These are phyloP conservation scores for Pseudomyrmex concolor DNA, from an alignment of 1,140 invertebrate species.

Conservation along the genomic window DNA sequence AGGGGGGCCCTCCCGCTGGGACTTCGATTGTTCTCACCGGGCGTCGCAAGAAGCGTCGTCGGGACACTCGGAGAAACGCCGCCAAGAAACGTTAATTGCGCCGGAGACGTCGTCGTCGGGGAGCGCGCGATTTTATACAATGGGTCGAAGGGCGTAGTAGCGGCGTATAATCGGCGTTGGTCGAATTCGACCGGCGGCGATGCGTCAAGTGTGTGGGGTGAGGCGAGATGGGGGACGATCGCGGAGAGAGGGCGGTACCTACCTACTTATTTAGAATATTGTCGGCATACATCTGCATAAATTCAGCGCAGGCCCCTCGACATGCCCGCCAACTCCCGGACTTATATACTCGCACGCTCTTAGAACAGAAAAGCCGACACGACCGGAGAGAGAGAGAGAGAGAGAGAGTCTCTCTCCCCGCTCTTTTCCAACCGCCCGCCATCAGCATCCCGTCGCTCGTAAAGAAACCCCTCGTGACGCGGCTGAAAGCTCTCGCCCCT, in stretches of 20 bases:
- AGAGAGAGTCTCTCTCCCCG: conserved; percentile 25
- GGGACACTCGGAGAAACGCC: conserved; percentile 47
- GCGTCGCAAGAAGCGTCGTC: conserved; percentile 45
- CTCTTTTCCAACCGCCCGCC: neutral
- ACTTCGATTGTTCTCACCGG: conserved; percentile 41
- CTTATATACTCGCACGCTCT: conserved; percentile 75
- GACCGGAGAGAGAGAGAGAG: conserved; percentile 72
- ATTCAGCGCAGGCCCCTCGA: conserved; percentile 82
- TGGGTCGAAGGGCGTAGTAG: neutral
- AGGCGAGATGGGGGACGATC: conserved; percentile 1
- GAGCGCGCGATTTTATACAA: conserved; percentile 35
- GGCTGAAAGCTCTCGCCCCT: conserved; percentile 26
- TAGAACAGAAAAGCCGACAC: conserved; percentile 48
- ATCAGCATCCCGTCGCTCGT: conserved; percentile 53
- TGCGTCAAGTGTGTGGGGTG: neutral
- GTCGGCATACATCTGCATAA: conserved; percentile 85
- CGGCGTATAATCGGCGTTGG: conserved; percentile 33
- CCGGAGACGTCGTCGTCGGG: conserved; percentile 4
- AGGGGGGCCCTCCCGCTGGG: conserved; percentile 15
- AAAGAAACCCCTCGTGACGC: conserved; percentile 60
- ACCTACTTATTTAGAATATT: conserved; percentile 86
- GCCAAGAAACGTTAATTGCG: conserved; percentile 60
- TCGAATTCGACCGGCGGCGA: conserved; percentile 24
- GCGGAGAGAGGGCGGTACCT: conserved; percentile 61
- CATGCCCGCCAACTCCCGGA: conserved; percentile 67